These are phyloP conservation scores for Pangasius macronema DNA, from an alignment of 2,797 vertebrate genomes.

Conservation along the genomic window DNA sequence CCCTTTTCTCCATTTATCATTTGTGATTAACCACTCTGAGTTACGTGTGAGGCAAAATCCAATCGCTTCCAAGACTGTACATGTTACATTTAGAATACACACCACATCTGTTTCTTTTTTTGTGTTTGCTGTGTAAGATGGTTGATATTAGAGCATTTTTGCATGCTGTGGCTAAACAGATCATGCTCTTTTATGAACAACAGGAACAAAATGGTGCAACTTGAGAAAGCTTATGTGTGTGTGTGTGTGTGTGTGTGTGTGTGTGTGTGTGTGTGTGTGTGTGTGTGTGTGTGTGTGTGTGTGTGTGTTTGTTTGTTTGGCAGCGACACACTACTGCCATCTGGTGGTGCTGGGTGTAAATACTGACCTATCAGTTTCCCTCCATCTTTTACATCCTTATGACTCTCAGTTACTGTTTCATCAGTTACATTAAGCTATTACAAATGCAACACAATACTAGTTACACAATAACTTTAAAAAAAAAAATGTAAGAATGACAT, in stretches of 20 bases:
- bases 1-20: not conserved
- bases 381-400: not conserved
- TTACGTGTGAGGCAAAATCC: not conserved
- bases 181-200: not conserved
- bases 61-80: not conserved
- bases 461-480: not conserved
- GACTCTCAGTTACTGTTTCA: slow-evolving; percentile 1
- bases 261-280: not conserved
- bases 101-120: not conserved
- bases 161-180: not conserved
- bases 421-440: not conserved
- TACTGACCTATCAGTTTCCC: not conserved
- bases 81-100: not conserved
- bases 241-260: not conserved
- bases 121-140: not conserved
- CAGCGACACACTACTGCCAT: slow-evolving; percentile 38
- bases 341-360: slow-evolving; percentile 38
- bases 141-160: slow-evolving; percentile 6
- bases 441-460: not conserved
- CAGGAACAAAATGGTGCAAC: slow-evolving; percentile 20
- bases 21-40: not conserved
- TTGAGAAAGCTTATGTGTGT: not conserved
- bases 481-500: not conserved
- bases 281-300: not conserved
- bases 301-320: not conserved